Percentiles rank a stretch among this genome's conserved stretches.
Evolutionary conservation across 2,113 vertebrate species (phyloP).

Genomic region (Psilopogon haemacephalus): DNA sequence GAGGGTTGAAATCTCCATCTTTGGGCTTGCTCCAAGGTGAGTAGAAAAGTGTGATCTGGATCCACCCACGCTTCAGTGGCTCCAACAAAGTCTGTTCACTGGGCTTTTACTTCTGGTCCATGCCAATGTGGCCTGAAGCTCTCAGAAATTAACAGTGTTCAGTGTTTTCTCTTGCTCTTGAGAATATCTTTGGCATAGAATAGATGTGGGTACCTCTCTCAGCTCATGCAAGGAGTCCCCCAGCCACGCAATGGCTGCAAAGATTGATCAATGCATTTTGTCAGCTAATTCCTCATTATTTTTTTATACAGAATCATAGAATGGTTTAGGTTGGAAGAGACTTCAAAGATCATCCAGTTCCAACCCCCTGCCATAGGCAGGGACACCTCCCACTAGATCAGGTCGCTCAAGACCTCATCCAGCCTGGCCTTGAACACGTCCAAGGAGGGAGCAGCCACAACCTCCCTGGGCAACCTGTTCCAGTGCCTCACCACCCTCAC

Average conservation of each 20-base stretch:
- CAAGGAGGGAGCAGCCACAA: too few relatives aligned
- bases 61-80: not conserved
- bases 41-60: not conserved
- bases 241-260: not conserved
- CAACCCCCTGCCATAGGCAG: too few relatives aligned
- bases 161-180: not conserved
- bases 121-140: not conserved
- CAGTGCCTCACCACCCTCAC: too few relatives aligned
- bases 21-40: slow-evolving; percentile 15
- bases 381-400: too few relatives aligned
- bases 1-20: not conserved
- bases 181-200: not conserved
- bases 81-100: not conserved
- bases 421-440: too few relatives aligned
- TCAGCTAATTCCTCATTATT: not conserved
- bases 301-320: too few relatives aligned
- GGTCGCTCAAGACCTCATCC: too few relatives aligned
- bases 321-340: too few relatives aligned
- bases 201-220: not conserved
- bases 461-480: too few relatives aligned
- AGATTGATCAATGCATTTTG: not conserved
- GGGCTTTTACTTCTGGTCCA: not conserved
- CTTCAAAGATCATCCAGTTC: too few relatives aligned
- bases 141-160: not conserved
- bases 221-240: not conserved